A percentile compares a stretch with the other conserved stretches of the same genome.
These are phyloP conservation scores for Drosophila neotestacea DNA, from an alignment of 2,888 invertebrate genomes.

Conservation along the genomic window DNA sequence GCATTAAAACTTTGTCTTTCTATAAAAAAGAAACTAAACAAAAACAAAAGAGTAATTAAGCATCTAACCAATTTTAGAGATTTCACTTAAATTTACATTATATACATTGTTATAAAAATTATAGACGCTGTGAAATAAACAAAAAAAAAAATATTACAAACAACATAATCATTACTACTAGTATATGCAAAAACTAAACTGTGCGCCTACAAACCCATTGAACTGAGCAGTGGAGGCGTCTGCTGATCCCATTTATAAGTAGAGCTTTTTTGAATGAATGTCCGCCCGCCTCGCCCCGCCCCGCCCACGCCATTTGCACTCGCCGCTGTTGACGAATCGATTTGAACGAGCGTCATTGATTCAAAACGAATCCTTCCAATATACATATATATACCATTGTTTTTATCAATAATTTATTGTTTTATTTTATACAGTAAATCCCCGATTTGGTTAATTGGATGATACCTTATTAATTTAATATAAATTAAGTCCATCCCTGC, in stretches of 20 bases:
- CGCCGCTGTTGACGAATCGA: constrained; percentile 49
- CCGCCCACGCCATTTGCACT: constrained; percentile 36
- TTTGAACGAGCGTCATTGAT: constrained; percentile 11
- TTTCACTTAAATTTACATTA: constrained; percentile 62
- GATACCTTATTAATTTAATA: constrained; percentile 75
- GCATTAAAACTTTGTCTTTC: constrained; percentile 37
- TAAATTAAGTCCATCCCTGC: constrained; percentile 79
- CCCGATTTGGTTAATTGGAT: constrained; percentile 80
- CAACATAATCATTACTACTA: constrained; percentile 54
- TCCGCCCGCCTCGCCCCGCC: constrained; percentile 6
- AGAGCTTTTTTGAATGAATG: constrained; percentile 20
- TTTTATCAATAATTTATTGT: constrained; percentile 61
- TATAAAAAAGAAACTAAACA: constrained; percentile 23
- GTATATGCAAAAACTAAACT: constrained; percentile 70
- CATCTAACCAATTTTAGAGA: constrained; percentile 48
- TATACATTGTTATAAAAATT: constrained; percentile 69
- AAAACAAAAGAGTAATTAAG: constrained; percentile 47
- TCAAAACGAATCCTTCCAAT: constrained; percentile 21
- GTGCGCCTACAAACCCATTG: constrained; percentile 56
- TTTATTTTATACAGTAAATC: constrained; percentile 77
- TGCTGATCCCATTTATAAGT: constrained; percentile 30
- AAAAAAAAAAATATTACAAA: constrained; percentile 41
- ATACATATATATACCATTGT: constrained; percentile 21
- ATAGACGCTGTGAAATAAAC: constrained; percentile 78
- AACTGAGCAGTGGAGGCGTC: constrained; percentile 55